Evolutionary conservation across 1,140 invertebrate genomes (phyloP).

Genomic region (Hylaeus volcanicus): DNA sequence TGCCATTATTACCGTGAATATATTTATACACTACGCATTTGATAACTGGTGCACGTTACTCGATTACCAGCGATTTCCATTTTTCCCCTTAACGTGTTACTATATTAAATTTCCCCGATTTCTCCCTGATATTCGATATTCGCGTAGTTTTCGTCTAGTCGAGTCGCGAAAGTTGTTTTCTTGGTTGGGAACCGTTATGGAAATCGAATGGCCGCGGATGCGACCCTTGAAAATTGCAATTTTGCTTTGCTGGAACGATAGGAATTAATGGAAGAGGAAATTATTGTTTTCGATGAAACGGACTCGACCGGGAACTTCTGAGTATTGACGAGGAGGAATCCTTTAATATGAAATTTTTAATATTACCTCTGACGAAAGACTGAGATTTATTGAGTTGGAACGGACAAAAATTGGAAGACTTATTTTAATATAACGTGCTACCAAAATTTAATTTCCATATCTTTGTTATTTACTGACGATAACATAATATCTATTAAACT

Average conservation of each 20-base stretch:
- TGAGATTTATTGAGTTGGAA: not conserved
- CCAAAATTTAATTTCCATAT: too few relatives aligned
- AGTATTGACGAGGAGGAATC: not conserved
- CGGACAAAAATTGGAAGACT: too few relatives aligned
- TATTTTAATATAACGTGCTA: too few relatives aligned
- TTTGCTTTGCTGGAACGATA: not conserved
- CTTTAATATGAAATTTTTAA: not conserved
- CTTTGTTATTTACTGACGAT: too few relatives aligned
- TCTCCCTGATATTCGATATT: not conserved
- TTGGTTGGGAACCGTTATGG: constrained; percentile 13
- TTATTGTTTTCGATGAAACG: not conserved
- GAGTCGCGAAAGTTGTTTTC: constrained; percentile 9
- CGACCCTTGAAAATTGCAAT: not conserved
- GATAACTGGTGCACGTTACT: not conserved
- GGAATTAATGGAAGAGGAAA: not conserved
- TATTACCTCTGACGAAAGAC: not conserved
- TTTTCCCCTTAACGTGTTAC: not conserved
- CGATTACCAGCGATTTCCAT: not conserved
- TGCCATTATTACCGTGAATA: not conserved
- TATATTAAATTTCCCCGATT: constrained; percentile 13
- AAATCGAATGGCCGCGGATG: constrained; percentile 7
- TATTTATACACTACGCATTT: not conserved
- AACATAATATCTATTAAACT: too few relatives aligned
- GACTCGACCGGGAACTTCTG: not conserved
- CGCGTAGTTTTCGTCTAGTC: not conserved